Base-by-base conservation (phyloP, 2,888 invertebrate genomes). In the Agrotis clavis region DNA sequence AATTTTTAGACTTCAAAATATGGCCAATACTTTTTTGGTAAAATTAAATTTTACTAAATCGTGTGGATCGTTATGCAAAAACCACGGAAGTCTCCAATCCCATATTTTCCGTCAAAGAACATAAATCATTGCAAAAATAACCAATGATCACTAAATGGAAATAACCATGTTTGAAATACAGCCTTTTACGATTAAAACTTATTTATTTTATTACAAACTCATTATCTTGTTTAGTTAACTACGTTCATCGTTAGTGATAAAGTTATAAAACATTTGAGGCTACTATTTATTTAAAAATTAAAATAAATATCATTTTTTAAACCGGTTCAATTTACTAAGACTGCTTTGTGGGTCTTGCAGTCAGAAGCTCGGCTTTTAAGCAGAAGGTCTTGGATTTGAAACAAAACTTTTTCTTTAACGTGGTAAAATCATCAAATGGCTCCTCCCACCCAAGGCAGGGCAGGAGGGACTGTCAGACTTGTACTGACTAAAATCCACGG, bases 191-290 rank as follows among this genome's bases (percentile, higher is more conserved):
- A 75, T 64, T 67, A 72, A 19, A 79, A 73, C 73, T 68, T 85
- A 83, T 81, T 81, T 79, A 79, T 84, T 85, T 85, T 80, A 83
- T 77, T 74, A 64, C 71, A 54, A 51, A 74, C 73, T 79, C 71
- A 80, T 79, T 73, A 80, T 71, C 72, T 77, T 82, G 69, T 82
- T 79, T 75, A 48, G 64, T 79, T 82, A 78, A 80, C 68, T 69
- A 74, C 45, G 56, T 50, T 47, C 61, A 77, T 83, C 59, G 85
- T 82, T 76, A 85, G 63, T 56, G 78, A 87, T 86, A 80, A 77
- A 85, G 84, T 74, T 82, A 67, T 87, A 83, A 86, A 87, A 83
- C 54, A 65, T 47, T 81, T 74, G 67, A 16, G 35, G 59, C 71
- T 75, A 65, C 69, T 82, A 84, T 79, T 81, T 82, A 84, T 79